Evolutionary conservation across 2,797 vertebrate species (phyloP), one percentile per base, ranked within the genome.

Genomic region (Yasuhikotakia modesta): DNA sequence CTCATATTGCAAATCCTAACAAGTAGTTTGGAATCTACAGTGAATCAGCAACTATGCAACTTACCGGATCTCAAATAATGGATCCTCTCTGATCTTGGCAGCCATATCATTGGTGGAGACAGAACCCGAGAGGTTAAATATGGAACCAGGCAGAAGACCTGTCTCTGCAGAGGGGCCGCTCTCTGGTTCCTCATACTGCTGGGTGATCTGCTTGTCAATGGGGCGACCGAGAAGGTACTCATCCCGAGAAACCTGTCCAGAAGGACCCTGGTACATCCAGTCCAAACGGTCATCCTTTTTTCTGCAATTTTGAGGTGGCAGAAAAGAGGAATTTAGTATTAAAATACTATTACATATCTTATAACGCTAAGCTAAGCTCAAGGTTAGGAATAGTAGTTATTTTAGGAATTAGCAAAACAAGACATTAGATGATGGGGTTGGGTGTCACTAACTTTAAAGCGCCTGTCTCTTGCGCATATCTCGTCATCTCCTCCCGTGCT

Each of bases 221-320:
- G n/a, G n/a, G n/a, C n/a, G n/a, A n/a, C n/a, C n/a, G n/a, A n/a
- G n/a, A n/a, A n/a, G n/a, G n/a, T n/a, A n/a, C n/a, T n/a, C n/a
- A n/a, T 99, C 97, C 16, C 96, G 94, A 87, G 94, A 97, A 86
- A 97, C 94, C 92, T 97, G 95, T 0, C 95, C 95, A 0, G 95
- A n/a, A n/a, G n/a, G n/a, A n/a, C n/a, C n/a, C 92, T 0, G 95
- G 89, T 99, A 99, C 97, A 98, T 99, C 97, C 97, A 99, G 87
- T 99, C 97, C 84, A 99, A 66, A 3, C 98, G 96, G 81, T 99
- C 97, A 87, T 98, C 96, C 74, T 94, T 95, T 73, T 96, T 99
- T 80, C 97, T 99, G 68, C 24, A 74, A 73, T 27, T n/a, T 16
- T 16, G 22, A 48, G 21, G 2, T 53, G 27, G 4, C 8, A 35